Evolutionary conservation across 1,140 invertebrate genomes (phyloP), one percentile per base, ranked within the genome.

Genomic region (Lysiphlebus fabarum): DNA sequence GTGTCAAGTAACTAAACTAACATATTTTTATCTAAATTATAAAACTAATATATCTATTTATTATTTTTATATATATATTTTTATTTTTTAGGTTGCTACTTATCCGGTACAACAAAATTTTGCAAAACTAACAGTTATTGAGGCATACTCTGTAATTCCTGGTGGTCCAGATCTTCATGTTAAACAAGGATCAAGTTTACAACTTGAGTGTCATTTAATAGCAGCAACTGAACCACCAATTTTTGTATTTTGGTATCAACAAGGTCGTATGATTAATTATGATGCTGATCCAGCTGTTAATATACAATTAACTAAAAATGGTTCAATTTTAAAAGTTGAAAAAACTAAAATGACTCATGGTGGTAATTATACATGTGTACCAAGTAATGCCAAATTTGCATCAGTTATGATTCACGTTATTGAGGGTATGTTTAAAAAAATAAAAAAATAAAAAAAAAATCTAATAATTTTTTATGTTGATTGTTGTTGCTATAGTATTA

Each of bases 221-320:
- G 82, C 86, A 44, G 86, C 86, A 42, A 90, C 88, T 10, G 88
- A 90, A 70, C 81, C 86, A 48, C 89, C 90, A 2, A 79, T 85
- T n/a, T 91, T 85, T 77, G 87, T 91, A 43, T 91, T 91, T 76
- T 91, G 89, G 89, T 90, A 87, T 73, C 87, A 88, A 70, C 84
- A 88, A 65, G 82, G 82, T 54, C 82, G 82, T 59, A 88, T 89
- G 86, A 87, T 89, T 64, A 89, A 89, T 70, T 89, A 88, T 73
- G 86, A 89, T 65, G 80, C 79, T n/a, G 82, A 83, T 56, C 76
- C 81, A 11, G 77, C 79, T 68, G 64, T 76, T 58, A 62, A 80
- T 72, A 67, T 80, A 65, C 66, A 79, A 67, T 61, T 80, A 62
- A 74, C 78, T 59, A 68, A 79, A 68, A 76, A 77, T 63, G 76